These are phyloP conservation scores for Paramisgurnus dabryanus DNA, from an alignment of 2,113 vertebrate genomes.

Conservation along the genomic window DNA sequence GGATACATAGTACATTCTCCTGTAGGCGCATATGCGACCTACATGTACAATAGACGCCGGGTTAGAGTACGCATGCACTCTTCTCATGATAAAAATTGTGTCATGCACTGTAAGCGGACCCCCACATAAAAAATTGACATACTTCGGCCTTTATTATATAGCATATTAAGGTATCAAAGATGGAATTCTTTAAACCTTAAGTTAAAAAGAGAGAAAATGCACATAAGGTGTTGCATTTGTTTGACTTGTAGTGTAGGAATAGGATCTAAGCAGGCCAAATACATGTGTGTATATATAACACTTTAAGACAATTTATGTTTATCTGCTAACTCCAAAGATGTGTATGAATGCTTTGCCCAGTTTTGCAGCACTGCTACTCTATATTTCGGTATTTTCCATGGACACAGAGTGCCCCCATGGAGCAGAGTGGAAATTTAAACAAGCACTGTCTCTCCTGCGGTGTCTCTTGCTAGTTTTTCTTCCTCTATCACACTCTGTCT, in stretches of 20 bases:
- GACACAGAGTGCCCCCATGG: conserved; percentile 59
- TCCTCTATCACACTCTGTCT: conserved; percentile 4
- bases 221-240: neutral
- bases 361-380: neutral
- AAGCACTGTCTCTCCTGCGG: conserved; percentile 66
- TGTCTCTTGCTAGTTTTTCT: conserved; percentile 49
- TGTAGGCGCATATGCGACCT: too few relatives aligned
- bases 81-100: too few relatives aligned
- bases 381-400: conserved; percentile 51
- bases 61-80: too few relatives aligned
- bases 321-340: neutral
- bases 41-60: too few relatives aligned
- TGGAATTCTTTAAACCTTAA: too few relatives aligned
- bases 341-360: neutral
- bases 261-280: neutral
- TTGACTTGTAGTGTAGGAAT: neutral
- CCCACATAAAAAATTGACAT: too few relatives aligned
- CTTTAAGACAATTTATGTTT: neutral
- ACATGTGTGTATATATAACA: neutral
- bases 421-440: conserved; percentile 68
- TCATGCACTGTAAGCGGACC: too few relatives aligned
- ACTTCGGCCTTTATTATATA: too few relatives aligned
- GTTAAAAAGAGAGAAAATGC: neutral
- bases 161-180: too few relatives aligned
- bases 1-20: too few relatives aligned